Percentiles rank a stretch among this genome's conserved stretches.
These are phyloP conservation scores for Anticlea derivata DNA, from an alignment of 2,888 invertebrate species.

Conservation along the genomic window DNA sequence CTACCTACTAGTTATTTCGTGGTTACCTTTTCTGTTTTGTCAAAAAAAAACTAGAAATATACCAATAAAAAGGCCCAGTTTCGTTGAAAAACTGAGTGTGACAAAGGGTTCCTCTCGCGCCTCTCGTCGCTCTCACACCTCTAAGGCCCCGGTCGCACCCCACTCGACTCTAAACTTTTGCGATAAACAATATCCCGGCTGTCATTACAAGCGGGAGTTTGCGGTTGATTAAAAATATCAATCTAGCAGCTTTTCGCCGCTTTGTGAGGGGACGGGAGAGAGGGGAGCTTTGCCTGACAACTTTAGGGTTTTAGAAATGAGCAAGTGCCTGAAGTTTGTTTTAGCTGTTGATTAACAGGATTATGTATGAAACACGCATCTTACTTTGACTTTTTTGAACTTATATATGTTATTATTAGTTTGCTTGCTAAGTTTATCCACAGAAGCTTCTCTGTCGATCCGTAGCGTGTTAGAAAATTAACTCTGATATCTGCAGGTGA, in stretches of 20 bases:
- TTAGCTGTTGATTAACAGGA: slow-evolving; percentile 3
- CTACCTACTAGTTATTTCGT: too few relatives aligned
- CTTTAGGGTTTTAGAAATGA: slow-evolving; percentile 13
- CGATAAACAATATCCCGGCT: slow-evolving; percentile 58
- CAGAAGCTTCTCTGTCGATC: too few relatives aligned
- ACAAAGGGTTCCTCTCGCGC: too few relatives aligned
- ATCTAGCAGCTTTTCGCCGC: slow-evolving; percentile 35
- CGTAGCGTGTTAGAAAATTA: too few relatives aligned
- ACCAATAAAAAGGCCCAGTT: too few relatives aligned
- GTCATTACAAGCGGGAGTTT: slow-evolving; percentile 55
- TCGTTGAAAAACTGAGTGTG: too few relatives aligned
- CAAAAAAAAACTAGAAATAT: too few relatives aligned
- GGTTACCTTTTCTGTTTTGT: too few relatives aligned
- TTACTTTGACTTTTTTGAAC: too few relatives aligned
- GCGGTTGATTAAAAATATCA: slow-evolving; percentile 65
- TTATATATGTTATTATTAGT: too few relatives aligned
- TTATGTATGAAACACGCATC: not conserved
- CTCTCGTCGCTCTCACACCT: not conserved
- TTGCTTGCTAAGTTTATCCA: too few relatives aligned
- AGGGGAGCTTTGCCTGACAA: slow-evolving; percentile 7
- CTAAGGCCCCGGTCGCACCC: slow-evolving; percentile 4
- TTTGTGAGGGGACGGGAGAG: slow-evolving; percentile 4
- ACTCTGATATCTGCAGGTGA: too few relatives aligned
- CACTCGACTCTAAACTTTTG: slow-evolving; percentile 41
- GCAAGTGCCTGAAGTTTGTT: slow-evolving; percentile 11